Evolutionary conservation across 2,888 invertebrate species (phyloP).

Genomic region (Drepana falcataria): DNA sequence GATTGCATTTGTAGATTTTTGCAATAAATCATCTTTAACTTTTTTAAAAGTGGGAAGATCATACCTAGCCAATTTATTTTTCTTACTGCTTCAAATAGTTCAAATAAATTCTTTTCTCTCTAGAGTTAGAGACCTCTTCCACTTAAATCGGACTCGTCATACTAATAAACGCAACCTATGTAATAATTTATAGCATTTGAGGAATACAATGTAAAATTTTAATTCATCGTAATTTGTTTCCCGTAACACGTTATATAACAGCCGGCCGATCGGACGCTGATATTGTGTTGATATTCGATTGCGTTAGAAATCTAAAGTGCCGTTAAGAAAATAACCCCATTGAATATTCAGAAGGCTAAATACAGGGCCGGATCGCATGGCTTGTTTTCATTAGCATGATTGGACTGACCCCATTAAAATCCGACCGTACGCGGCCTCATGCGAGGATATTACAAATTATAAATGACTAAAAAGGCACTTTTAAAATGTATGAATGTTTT

Average conservation of each 20-base stretch:
- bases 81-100: too few relatives aligned
- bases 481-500: background rate
- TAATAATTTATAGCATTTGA: too few relatives aligned
- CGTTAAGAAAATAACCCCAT: constrained; percentile 65
- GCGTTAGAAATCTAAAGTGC: constrained; percentile 53
- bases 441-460: constrained; percentile 27
- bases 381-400: constrained; percentile 76
- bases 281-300: constrained; percentile 44
- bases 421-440: constrained; percentile 31
- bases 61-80: too few relatives aligned
- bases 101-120: too few relatives aligned
- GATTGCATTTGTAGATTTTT: too few relatives aligned
- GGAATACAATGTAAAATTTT: background rate
- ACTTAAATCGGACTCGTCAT: too few relatives aligned
- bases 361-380: constrained; percentile 57
- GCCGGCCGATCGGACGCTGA: constrained; percentile 12
- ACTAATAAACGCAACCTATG: too few relatives aligned
- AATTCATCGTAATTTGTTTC: constrained; percentile 1
- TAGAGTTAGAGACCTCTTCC: too few relatives aligned
- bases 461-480: constrained; percentile 20
- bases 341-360: constrained; percentile 68
- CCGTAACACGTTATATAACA: background rate
- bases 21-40: too few relatives aligned
- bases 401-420: constrained; percentile 67
- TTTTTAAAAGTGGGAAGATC: too few relatives aligned